A percentile compares a stretch with the other conserved stretches of the same genome.
Conservation (phyloP, 2,797 vertebrate genomes). For the Nyctalus aviator region DNA sequence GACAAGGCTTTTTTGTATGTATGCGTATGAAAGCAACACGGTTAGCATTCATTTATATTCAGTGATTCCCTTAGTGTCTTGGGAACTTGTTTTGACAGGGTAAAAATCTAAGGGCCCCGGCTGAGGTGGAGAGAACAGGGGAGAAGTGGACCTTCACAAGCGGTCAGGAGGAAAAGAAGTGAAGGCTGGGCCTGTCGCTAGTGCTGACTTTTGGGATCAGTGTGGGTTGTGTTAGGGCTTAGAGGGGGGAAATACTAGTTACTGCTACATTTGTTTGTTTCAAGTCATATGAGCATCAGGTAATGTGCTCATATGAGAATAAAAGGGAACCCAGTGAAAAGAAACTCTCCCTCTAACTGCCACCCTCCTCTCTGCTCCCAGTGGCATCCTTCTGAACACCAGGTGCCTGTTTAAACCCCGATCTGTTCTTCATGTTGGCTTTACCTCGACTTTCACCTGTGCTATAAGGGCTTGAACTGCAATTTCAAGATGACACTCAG, state of each 20-base stretch:
- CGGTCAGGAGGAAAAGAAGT: background rate
- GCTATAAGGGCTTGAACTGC: constrained; percentile 24
- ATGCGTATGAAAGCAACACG: background rate
- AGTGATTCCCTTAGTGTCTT: background rate
- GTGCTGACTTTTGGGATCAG: background rate
- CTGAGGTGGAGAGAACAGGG: background rate
- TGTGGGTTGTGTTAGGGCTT: background rate
- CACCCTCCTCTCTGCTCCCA: background rate
- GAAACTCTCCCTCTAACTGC: background rate
- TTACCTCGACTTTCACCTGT: constrained; percentile 52
- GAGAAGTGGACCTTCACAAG: background rate
- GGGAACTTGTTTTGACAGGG: background rate
- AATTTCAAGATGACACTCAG: constrained; percentile 43
- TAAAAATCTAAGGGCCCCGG: background rate
- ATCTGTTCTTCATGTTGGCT: background rate
- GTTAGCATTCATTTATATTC: background rate
- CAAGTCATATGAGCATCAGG: background rate
- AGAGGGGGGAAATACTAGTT: background rate
- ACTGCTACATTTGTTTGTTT: background rate
- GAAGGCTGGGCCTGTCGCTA: background rate
- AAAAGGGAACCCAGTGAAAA: constrained; percentile 1
- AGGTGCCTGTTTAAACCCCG: background rate
- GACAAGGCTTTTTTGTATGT: background rate
- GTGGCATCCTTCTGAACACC: background rate
- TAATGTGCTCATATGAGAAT: background rate